Evolutionary conservation across 2,113 vertebrate genomes (phyloP).

Genomic region (Crotalus helleri): DNA sequence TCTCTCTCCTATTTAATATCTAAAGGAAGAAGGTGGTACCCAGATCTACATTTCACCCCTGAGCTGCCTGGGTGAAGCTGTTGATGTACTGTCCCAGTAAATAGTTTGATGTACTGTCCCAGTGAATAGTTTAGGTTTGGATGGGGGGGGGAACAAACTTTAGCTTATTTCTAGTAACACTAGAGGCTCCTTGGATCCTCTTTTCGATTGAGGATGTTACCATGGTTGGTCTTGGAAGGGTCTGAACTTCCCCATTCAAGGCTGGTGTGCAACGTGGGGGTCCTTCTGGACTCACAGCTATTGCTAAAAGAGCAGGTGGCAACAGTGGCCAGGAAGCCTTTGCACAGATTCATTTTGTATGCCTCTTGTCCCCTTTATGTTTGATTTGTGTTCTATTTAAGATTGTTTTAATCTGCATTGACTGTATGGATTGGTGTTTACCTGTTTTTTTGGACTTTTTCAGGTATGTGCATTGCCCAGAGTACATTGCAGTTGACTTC

Average conservation of each 20-base stretch:
- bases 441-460: neutral
- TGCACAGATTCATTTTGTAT: neutral
- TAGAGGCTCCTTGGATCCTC: neutral
- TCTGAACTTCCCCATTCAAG: neutral
- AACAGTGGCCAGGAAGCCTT: neutral
- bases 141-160: neutral
- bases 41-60: neutral
- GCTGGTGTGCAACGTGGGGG: neutral
- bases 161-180: neutral
- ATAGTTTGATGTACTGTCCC: neutral
- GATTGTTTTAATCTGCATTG: neutral
- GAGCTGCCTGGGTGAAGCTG: neutral
- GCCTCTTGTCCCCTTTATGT: neutral
- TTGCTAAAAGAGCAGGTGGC: neutral
- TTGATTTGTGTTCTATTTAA: neutral
- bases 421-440: neutral
- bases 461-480: neutral
- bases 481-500: neutral
- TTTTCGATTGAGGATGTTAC: neutral
- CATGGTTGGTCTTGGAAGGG: neutral
- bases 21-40: neutral
- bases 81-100: neutral
- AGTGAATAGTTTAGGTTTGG: neutral
- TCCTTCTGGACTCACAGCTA: neutral
- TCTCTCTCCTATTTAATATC: neutral